Conservation (phyloP, 2,113 vertebrate genomes). For the Dascyllus trimaculatus region DNA sequence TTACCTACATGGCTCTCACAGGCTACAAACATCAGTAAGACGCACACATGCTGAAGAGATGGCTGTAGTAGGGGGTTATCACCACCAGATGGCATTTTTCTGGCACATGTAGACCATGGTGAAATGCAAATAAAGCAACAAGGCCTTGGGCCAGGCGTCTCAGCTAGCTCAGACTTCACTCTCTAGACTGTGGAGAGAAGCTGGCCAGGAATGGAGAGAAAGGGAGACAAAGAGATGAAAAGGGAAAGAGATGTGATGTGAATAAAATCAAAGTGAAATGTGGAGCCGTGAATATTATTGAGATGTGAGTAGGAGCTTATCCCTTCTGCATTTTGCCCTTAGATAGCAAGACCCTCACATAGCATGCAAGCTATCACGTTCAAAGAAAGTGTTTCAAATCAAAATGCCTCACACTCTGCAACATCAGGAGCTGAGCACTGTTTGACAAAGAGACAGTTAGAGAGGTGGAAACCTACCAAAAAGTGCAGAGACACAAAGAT, state of each 20-base stretch:
- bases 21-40: conserved; percentile 51
- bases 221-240: conserved; percentile 75
- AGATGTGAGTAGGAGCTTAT: conserved; percentile 68
- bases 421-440: conserved; percentile 33
- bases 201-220: conserved; percentile 65
- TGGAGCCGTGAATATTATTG: conserved; percentile 63
- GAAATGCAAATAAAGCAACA: conserved; percentile 82
- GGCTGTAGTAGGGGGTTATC: conserved; percentile 48
- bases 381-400: conserved; percentile 55
- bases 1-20: conserved; percentile 54
- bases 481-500: conserved; percentile 22
- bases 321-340: conserved; percentile 55
- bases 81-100: conserved; percentile 79
- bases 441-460: conserved; percentile 37
- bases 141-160: conserved; percentile 79
- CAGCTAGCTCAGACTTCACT: conserved; percentile 76
- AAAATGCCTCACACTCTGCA: conserved; percentile 36
- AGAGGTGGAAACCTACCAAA: conserved; percentile 22
- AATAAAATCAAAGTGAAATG: conserved; percentile 74
- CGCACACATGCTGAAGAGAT: background rate
- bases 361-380: conserved; percentile 29
- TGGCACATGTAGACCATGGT: conserved; percentile 70
- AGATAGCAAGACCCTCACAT: conserved; percentile 61
- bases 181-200: conserved; percentile 70
- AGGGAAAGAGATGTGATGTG: conserved; percentile 66